Percentiles rank a stretch among this genome's conserved stretches.
phyloP scores from a whole-genome alignment of 2,113 vertebrate genomes.

The Macroglossus sobrinus region DNA sequence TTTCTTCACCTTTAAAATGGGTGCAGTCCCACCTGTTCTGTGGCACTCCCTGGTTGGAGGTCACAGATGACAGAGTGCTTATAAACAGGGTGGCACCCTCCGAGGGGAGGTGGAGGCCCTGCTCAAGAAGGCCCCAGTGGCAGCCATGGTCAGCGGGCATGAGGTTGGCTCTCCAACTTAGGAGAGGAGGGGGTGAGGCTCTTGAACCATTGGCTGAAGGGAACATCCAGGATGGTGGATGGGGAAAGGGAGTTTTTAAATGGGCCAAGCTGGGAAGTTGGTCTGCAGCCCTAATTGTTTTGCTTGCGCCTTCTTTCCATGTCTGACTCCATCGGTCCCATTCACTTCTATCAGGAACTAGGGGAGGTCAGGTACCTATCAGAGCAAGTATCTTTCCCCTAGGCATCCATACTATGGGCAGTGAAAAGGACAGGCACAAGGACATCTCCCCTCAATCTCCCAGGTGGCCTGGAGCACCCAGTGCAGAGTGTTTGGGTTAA shows the following conservation, averaged over 20 bases:
- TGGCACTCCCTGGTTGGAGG: background rate
- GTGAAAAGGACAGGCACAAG: background rate
- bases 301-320: too few species aligned
- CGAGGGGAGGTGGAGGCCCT: background rate
- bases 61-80: background rate
- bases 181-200: background rate
- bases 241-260: background rate
- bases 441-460: background rate
- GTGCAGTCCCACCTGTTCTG: background rate
- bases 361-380: background rate
- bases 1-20: background rate
- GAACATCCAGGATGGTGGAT: background rate
- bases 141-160: background rate
- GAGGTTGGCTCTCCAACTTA: background rate
- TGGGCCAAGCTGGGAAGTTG: background rate
- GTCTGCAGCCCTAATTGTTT: background rate
- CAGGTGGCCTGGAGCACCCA: rapidly evolving
- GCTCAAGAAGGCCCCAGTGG: background rate
- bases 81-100: background rate
- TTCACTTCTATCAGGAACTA: background rate
- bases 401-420: background rate
- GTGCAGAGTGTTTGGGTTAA: background rate
- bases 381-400: background rate
- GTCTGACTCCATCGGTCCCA: background rate
- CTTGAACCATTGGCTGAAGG: background rate